Conservation (phyloP, 2,888 invertebrate species). For the Mesochorus sp. region DNA sequence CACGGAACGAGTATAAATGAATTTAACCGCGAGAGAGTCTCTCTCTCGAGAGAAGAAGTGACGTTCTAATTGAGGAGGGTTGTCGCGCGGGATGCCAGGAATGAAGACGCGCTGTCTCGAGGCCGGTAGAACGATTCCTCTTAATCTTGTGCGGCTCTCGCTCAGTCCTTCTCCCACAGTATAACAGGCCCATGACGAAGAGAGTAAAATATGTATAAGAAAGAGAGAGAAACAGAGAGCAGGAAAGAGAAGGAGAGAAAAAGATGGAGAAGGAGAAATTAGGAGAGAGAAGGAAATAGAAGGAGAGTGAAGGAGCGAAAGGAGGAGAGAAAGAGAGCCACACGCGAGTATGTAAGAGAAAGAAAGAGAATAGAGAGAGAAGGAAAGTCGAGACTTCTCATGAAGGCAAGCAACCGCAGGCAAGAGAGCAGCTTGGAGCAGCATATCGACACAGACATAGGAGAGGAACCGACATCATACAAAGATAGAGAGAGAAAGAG, state of each 20-base stretch:
- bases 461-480: too few relatives aligned
- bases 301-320: too few relatives aligned
- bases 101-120: conserved; percentile 51
- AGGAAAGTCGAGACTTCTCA: conserved; percentile 13
- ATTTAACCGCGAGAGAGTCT: conserved; percentile 40
- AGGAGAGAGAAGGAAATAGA: too few relatives aligned
- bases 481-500: conserved; percentile 9
- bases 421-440: conserved; percentile 3
- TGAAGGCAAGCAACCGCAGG: conserved; percentile 34
- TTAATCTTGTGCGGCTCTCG: conserved; percentile 34
- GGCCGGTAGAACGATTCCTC: conserved; percentile 49
- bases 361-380: too few relatives aligned
- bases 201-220: neutral
- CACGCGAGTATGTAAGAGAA: too few relatives aligned
- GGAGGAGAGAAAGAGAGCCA: neutral
- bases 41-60: conserved; percentile 40
- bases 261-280: too few relatives aligned
- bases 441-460: neutral
- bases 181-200: neutral
- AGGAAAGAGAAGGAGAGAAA: neutral
- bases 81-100: conserved; percentile 49
- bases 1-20: conserved; percentile 33
- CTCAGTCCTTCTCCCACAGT: conserved; percentile 11
- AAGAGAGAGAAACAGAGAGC: neutral
- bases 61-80: conserved; percentile 52